Base-by-base conservation (phyloP, 2,113 vertebrate species). In the Archilochus colubris region DNA sequence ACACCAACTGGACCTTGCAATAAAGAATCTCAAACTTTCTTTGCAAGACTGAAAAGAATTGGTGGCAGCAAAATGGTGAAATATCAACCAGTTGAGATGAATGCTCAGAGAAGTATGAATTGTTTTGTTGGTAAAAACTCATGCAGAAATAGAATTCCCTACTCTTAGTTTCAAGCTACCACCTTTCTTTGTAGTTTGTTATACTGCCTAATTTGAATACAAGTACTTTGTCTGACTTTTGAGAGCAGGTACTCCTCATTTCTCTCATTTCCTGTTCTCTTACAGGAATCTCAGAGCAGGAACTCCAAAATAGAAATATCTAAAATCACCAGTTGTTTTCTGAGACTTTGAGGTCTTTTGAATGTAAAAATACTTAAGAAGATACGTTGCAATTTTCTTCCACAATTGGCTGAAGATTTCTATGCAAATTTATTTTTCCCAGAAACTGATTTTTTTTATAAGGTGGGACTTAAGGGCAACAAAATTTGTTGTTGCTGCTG, bases 11-110 rank as follows among this genome's bases (percentile, higher is more conserved):
- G 99, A 96, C 99, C 98, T 61, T 98, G 98, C 95, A 99, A 98
- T 97, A 99, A 99, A 97, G 99, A 99, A 96, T 99, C 99, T 73
- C 99, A 99, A 98, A 99, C 99, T 91, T 99, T 99, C 98, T 99
- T 99, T 97, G 99, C 99, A 94, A 99, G 99, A 81, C 97, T 99
- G 96, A 99, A 99, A 97, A 99, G 99, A 97, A 99, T 99, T 81
- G 99, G 99, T 67, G 99, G 99, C 96, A 99, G 98, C 98, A 99
- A 99, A 98, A 99, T 99, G 95, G 99, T 99, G 97, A 99, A 99
- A 98, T 99, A 99, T 97, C 99, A 99, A 96, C 99, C 99, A 75
- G 99, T 99, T 94, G 99, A 99, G 97, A 98, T 99, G 97, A 99
- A 98, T 97, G 98, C 99, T 95, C 99, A 99, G 97, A 99, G 98